Evolutionary conservation across 2,797 vertebrate genomes (phyloP).

Genomic region (Huso huso): DNA sequence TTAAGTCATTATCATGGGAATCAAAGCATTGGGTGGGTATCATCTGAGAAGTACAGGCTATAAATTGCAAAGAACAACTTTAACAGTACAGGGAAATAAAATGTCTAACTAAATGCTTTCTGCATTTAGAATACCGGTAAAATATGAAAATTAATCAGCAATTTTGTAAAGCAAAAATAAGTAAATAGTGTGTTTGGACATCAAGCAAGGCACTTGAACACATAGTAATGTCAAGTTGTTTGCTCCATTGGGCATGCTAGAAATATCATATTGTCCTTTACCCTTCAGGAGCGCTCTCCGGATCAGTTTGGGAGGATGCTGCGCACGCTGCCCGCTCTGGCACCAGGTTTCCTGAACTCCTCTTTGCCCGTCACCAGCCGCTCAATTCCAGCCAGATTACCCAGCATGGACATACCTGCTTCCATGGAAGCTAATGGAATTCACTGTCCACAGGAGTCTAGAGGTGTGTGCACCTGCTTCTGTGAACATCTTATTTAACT

Average conservation of each 20-base stretch:
- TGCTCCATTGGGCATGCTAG: neutral
- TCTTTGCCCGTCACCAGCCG: constrained; percentile 37
- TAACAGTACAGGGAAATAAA: neutral
- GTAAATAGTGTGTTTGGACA: too few relatives aligned
- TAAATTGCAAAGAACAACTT: too few relatives aligned
- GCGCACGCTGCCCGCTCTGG: constrained; percentile 54
- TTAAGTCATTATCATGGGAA: too few relatives aligned
- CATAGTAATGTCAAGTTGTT: constrained; percentile 10
- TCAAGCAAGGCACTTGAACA: neutral
- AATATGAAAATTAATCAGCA: neutral
- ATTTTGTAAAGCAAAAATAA: too few relatives aligned
- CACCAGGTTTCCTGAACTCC: constrained; percentile 36
- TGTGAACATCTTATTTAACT: constrained; percentile 22
- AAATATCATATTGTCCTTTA: neutral
- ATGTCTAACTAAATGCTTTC: neutral
- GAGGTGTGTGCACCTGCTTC: neutral
- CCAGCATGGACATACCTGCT: constrained; percentile 33
- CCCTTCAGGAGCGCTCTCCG: constrained; percentile 66
- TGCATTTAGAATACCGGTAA: neutral
- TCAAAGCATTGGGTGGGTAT: too few relatives aligned
- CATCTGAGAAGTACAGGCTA: too few relatives aligned
- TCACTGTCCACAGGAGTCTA: constrained; percentile 13
- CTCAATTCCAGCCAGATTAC: constrained; percentile 41
- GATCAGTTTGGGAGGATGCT: constrained; percentile 57
- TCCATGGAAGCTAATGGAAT: constrained; percentile 37